These are phyloP conservation scores for Cyclura pinguis DNA, from an alignment of 2,797 vertebrate species.

Conservation along the genomic window DNA sequence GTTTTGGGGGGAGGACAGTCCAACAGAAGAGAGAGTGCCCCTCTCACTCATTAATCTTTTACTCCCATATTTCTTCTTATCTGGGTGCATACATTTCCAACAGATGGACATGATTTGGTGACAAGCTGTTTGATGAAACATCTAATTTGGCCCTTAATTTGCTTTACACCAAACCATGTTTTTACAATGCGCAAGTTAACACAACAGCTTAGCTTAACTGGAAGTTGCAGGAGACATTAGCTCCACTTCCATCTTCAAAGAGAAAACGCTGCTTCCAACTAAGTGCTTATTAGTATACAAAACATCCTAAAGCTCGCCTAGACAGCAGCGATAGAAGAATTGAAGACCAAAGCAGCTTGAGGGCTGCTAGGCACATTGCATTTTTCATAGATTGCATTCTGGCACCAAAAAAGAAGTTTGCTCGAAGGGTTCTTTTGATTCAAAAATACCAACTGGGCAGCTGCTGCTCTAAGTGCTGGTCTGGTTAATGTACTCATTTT, in stretches of 20 bases:
- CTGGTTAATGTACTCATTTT: not conserved
- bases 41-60: not conserved
- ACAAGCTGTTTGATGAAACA: not conserved
- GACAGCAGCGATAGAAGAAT: conserved; percentile 4
- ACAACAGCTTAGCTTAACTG: not conserved
- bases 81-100: not conserved
- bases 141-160: not conserved
- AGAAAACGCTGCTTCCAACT: conserved; percentile 7
- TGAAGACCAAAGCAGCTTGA: conserved; percentile 8
- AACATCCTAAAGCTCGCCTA: conserved; percentile 13
- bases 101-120: not conserved
- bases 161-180: not conserved
- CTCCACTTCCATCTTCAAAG: conserved; percentile 22
- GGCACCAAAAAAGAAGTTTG: not conserved
- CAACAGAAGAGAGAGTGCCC: not conserved
- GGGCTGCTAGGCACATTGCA: not conserved
- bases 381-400: conserved; percentile 13
- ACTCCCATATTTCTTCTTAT: not conserved
- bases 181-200: not conserved
- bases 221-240: not conserved
- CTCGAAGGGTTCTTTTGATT: not conserved
- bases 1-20: not conserved
- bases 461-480: not conserved
- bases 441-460: not conserved
- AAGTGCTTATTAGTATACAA: conserved; percentile 31